Evolutionary conservation across 2,113 vertebrate genomes (phyloP).

Genomic region (Neoarius graeffei): DNA sequence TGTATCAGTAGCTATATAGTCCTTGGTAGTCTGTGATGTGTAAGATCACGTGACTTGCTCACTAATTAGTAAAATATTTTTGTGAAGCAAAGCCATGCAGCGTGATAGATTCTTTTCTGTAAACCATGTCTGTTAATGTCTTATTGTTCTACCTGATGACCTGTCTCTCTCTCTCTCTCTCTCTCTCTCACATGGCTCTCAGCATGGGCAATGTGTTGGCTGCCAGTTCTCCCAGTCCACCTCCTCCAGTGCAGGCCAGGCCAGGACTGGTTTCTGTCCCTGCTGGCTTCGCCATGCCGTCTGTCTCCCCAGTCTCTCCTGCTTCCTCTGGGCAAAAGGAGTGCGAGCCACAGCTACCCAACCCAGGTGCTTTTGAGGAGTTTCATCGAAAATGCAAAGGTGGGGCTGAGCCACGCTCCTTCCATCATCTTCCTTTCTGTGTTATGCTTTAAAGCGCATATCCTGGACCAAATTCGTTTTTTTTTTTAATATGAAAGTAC

Average conservation of each 20-base stretch:
- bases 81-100: neutral
- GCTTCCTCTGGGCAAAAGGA: constrained; percentile 50
- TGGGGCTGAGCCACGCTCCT: constrained; percentile 50
- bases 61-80: neutral
- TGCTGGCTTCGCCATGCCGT: constrained; percentile 76
- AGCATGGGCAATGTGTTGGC: constrained; percentile 82
- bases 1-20: neutral
- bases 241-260: constrained; percentile 44
- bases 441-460: too few species aligned
- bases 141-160: neutral
- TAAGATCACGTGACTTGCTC: neutral
- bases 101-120: too few species aligned
- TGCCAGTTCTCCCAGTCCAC: constrained; percentile 74
- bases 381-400: constrained; percentile 89
- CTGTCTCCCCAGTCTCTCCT: constrained; percentile 62
- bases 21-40: neutral
- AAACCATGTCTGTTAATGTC: neutral
- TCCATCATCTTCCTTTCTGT: neutral
- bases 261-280: constrained; percentile 69
- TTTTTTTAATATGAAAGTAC: too few species aligned
- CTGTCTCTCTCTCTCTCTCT: neutral
- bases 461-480: too few species aligned
- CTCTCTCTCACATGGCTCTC: neutral
- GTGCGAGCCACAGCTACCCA: constrained; percentile 69
- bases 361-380: constrained; percentile 86